A percentile compares a stretch with the other conserved stretches of the same genome.
Evolutionary conservation across 2,113 vertebrate species (phyloP).

Genomic region (Sinocyclocheilus anshuiensis): DNA sequence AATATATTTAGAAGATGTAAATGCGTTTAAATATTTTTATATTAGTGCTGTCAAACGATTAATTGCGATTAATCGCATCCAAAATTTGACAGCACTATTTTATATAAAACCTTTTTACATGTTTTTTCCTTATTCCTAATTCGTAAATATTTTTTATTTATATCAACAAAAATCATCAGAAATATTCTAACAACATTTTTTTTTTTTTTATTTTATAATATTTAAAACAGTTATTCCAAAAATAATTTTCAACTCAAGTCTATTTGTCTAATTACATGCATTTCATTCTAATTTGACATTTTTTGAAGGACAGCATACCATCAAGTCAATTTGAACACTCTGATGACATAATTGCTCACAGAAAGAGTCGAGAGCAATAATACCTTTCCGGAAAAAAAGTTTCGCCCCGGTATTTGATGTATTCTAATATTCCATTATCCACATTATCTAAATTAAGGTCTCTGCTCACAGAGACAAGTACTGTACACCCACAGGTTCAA

Average conservation of each 20-base stretch:
- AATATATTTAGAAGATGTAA: background rate
- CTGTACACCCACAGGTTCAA: conserved; percentile 48
- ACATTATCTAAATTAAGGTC: conserved; percentile 55
- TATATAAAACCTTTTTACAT: background rate
- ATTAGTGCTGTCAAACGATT: too few species aligned
- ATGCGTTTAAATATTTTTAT: background rate
- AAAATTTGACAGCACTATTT: too few species aligned
- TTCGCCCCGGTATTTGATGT: conserved; percentile 37
- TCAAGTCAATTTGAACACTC: conserved; percentile 55
- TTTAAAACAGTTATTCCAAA: background rate
- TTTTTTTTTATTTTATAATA: background rate
- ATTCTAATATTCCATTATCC: conserved; percentile 46
- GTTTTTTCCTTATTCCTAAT: background rate
- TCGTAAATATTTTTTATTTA: background rate
- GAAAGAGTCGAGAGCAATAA: conserved; percentile 43
- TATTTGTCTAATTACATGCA: background rate
- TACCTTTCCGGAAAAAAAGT: conserved; percentile 42
- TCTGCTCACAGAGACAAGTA: conserved; percentile 52
- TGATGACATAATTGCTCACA: conserved; percentile 46
- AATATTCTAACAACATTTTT: background rate
- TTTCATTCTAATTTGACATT: conserved; percentile 34
- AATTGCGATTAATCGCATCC: too few species aligned
- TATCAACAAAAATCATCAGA: background rate
- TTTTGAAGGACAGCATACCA: conserved; percentile 37
- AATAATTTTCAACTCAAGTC: background rate